Evolutionary conservation across 1,140 invertebrate species (phyloP).

Genomic region (Druon quercuslanigerum): DNA sequence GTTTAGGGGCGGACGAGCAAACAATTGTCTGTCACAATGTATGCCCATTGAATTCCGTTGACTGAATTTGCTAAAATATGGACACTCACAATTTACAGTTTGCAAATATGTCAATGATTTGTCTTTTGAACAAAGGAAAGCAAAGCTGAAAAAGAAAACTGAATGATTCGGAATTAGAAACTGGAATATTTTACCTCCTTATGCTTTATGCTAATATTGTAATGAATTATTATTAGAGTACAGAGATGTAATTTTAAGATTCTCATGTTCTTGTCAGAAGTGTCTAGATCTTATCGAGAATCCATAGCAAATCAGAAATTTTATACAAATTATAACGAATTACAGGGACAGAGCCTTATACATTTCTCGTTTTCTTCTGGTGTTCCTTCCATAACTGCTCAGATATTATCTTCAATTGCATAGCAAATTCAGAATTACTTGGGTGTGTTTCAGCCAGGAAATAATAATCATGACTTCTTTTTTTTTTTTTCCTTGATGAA

Average conservation of each 20-base stretch:
- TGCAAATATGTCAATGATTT: too few relatives aligned
- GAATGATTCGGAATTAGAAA: not conserved
- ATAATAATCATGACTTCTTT: slow-evolving; percentile 33
- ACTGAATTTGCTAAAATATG: too few relatives aligned
- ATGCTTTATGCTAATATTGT: slow-evolving; percentile 10
- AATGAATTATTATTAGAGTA: slow-evolving; percentile 36
- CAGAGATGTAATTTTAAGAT: slow-evolving; percentile 1
- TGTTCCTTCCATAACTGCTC: slow-evolving; percentile 6
- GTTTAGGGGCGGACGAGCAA: too few relatives aligned
- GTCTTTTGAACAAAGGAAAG: too few relatives aligned
- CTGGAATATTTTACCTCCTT: slow-evolving; percentile 24
- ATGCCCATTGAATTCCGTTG: too few relatives aligned
- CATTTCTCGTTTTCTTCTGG: slow-evolving; percentile 29
- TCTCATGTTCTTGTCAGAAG: slow-evolving; percentile 23
- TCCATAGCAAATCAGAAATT: slow-evolving; percentile 23
- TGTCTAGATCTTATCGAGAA: slow-evolving; percentile 22
- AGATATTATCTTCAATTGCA: slow-evolving; percentile 33
- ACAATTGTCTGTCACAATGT: too few relatives aligned
- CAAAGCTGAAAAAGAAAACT: not conserved
- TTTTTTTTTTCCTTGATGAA: slow-evolving; percentile 25
- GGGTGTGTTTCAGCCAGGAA: slow-evolving; percentile 5
- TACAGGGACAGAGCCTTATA: slow-evolving; percentile 7
- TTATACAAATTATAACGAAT: slow-evolving; percentile 30
- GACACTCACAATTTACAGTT: too few relatives aligned
- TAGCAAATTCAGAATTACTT: slow-evolving; percentile 32